phyloP scores from a whole-genome alignment of 2,113 vertebrate genomes.

The Erythrocebus patas region DNA sequence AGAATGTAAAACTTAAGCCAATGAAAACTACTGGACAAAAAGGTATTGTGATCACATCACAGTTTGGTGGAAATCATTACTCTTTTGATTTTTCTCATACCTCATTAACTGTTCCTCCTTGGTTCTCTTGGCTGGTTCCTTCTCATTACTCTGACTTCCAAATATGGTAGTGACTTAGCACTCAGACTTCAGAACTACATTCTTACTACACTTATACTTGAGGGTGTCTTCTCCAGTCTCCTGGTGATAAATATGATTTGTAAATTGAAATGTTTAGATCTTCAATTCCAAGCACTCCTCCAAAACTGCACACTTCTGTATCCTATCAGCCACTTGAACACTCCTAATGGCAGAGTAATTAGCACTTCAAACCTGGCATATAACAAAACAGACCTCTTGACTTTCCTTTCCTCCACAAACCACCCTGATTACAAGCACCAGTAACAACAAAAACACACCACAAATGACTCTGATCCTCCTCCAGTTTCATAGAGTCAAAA shows the following conservation, averaged over 20 bases:
- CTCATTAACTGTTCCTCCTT: background rate
- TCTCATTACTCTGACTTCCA: background rate
- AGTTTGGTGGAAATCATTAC: background rate
- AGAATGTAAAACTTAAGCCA: background rate
- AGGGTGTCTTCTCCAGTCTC: background rate
- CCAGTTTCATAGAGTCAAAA: background rate
- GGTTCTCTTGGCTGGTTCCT: background rate
- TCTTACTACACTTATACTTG: background rate
- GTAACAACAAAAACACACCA: background rate
- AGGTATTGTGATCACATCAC: background rate
- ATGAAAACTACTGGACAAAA: background rate
- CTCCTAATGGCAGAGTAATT: background rate
- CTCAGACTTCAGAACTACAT: background rate
- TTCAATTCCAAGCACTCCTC: background rate
- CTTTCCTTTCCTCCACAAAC: rapidly evolving
- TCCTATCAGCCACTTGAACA: no score
- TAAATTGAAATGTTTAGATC: background rate
- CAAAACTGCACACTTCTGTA: background rate
- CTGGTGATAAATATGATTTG: background rate
- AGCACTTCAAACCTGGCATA: background rate
- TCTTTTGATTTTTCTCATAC: background rate
- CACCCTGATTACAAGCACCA: background rate
- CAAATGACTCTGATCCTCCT: background rate
- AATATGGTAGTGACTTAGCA: background rate
- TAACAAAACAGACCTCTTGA: background rate